Conservation (phyloP, 2,888 invertebrate species). For the Tribolium freemani region DNA sequence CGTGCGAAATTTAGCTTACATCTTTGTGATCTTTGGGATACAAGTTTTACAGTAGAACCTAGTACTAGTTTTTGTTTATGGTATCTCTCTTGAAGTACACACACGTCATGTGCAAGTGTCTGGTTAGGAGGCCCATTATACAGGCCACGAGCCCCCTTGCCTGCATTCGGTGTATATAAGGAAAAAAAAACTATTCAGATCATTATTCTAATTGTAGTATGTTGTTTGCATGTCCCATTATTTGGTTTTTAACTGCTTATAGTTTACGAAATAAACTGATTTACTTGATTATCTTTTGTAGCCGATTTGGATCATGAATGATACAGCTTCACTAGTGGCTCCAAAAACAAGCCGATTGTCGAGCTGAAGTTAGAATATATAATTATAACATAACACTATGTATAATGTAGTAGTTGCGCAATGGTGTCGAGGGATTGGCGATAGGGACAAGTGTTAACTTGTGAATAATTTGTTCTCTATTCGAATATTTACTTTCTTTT, state of each 20-base stretch:
- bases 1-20: slow-evolving; percentile 64
- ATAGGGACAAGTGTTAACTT: slow-evolving; percentile 66
- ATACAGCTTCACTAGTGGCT: slow-evolving; percentile 59
- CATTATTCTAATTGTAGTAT: slow-evolving; percentile 61
- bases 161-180: slow-evolving; percentile 64
- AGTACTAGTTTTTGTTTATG: slow-evolving; percentile 52
- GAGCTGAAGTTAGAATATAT: slow-evolving; percentile 61
- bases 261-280: slow-evolving; percentile 61
- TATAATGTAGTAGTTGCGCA: slow-evolving; percentile 66
- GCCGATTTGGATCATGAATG: slow-evolving; percentile 55
- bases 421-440: slow-evolving; percentile 67
- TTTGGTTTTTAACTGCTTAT: slow-evolving; percentile 66
- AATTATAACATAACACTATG: slow-evolving; percentile 63
- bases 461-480: slow-evolving; percentile 66
- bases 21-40: slow-evolving; percentile 66
- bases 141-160: slow-evolving; percentile 50
- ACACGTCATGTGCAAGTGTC: slow-evolving; percentile 19
- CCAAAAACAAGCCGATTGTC: slow-evolving; percentile 50
- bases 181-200: slow-evolving; percentile 48
- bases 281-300: slow-evolving; percentile 58
- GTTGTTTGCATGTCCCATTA: slow-evolving; percentile 64
- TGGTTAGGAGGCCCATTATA: slow-evolving; percentile 45
- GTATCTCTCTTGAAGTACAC: slow-evolving; percentile 42
- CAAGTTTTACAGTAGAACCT: slow-evolving; percentile 63
- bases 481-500: slow-evolving; percentile 63